These are phyloP conservation scores for Operophtera brumata DNA, from an alignment of 2,888 invertebrate species.

Conservation along the genomic window DNA sequence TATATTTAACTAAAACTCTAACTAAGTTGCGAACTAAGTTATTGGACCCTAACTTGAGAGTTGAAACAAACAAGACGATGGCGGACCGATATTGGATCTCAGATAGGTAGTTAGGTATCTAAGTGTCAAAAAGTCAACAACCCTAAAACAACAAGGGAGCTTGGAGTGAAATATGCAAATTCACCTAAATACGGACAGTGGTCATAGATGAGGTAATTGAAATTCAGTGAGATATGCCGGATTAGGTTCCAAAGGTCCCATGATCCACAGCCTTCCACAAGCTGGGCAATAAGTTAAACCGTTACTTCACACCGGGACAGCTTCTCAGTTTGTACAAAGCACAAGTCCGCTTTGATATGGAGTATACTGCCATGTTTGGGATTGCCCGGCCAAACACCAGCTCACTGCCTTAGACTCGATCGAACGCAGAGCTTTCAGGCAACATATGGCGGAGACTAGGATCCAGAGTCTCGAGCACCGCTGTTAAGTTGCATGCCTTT, in stretches of 20 bases:
- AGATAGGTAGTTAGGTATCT: slow-evolving; percentile 19
- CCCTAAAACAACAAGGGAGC: slow-evolving; percentile 34
- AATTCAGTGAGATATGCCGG: not conserved
- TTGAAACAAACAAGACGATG: slow-evolving; percentile 14
- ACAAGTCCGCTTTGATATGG: no score
- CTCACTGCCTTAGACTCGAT: no score
- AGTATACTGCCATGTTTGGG: no score
- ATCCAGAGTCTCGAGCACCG: no score
- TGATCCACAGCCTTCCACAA: no score
- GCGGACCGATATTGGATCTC: slow-evolving; percentile 29
- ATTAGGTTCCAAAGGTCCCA: not conserved
- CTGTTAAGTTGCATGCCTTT: no score
- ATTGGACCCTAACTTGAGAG: slow-evolving; percentile 21
- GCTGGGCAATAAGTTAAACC: no score
- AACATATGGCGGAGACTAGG: no score
- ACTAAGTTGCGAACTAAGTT: slow-evolving; percentile 21
- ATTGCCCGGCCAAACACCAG: no score
- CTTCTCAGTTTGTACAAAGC: no score
- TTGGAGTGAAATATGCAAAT: slow-evolving; percentile 35
- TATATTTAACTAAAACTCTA: slow-evolving; percentile 14
- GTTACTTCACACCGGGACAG: no score
- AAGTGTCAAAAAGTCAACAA: slow-evolving; percentile 37
- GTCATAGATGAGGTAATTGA: slow-evolving; percentile 8
- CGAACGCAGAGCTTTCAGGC: no score
- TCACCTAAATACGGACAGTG: slow-evolving; percentile 21